phyloP scores from a whole-genome alignment of 64 coral and sea anemone species.

The Stylophora pistillata region DNA sequence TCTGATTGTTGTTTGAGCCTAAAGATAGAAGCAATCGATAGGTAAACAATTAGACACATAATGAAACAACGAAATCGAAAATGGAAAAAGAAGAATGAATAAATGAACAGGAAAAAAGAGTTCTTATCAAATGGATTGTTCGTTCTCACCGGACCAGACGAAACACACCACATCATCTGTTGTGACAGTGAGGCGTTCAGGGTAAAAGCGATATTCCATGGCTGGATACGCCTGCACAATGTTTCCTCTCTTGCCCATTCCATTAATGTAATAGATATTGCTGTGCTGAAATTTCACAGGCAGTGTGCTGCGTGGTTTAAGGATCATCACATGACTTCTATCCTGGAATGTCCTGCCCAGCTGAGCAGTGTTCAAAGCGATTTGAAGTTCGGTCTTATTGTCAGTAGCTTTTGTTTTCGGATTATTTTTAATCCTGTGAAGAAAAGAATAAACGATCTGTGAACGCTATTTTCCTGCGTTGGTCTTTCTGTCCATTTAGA shows the following conservation, averaged over 20 bases:
- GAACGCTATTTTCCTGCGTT: background rate
- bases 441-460: background rate
- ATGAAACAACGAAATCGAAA: background rate
- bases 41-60: background rate
- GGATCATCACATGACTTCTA: slow-evolving; percentile 58
- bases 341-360: slow-evolving; percentile 46
- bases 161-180: slow-evolving; percentile 50
- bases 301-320: slow-evolving; percentile 11
- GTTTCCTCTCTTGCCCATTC: slow-evolving; percentile 69
- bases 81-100: background rate
- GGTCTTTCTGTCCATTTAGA: no score
- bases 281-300: slow-evolving; percentile 24
- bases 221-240: slow-evolving; percentile 61
- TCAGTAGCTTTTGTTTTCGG: slow-evolving; percentile 48
- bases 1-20: slow-evolving; percentile 44
- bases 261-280: slow-evolving; percentile 49
- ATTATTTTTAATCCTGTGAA: slow-evolving; percentile 28
- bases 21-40: background rate
- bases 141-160: slow-evolving; percentile 48
- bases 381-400: slow-evolving; percentile 33
- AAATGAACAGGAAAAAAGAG: no score
- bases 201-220: slow-evolving; percentile 63
- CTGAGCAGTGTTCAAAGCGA: slow-evolving; percentile 52
- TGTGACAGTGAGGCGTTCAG: slow-evolving; percentile 47
- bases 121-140: no score